Conservation (phyloP, 1,140 invertebrate species). For the Micrasema minimum region DNA sequence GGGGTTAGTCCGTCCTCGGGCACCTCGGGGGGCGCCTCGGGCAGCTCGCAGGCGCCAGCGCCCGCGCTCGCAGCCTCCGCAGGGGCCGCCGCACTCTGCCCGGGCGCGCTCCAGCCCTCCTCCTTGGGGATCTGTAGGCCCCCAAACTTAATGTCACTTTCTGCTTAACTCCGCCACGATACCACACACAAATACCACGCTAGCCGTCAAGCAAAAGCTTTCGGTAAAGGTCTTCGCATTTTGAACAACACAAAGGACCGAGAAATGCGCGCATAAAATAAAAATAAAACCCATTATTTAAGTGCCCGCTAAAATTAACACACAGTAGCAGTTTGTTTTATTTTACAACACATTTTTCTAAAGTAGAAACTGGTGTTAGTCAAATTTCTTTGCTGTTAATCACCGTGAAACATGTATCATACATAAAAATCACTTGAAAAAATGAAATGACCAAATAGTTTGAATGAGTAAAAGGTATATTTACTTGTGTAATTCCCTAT, state of each 20-base stretch:
- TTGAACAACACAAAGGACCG: neutral
- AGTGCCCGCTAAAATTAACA: conserved; percentile 45
- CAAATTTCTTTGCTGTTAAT: conserved; percentile 47
- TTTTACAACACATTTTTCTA: conserved; percentile 45
- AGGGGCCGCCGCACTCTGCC: too few relatives aligned
- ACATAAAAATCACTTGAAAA: conserved; percentile 19
- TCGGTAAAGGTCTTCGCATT: conserved; percentile 7
- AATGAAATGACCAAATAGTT: conserved; percentile 4
- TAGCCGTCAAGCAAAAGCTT: conserved; percentile 48
- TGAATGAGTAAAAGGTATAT: conserved; percentile 9
- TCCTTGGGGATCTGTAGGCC: conserved; percentile 73
- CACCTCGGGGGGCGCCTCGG: conserved; percentile 54
- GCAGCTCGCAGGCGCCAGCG: conserved; percentile 56
- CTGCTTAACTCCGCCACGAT: neutral
- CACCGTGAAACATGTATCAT: conserved; percentile 36
- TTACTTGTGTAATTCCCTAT: conserved; percentile 25
- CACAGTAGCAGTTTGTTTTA: conserved; percentile 38
- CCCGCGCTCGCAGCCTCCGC: conserved; percentile 55
- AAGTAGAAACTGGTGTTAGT: conserved; percentile 44
- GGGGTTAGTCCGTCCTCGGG: conserved; percentile 52
- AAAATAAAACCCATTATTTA: conserved; percentile 37
- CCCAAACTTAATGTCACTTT: conserved; percentile 52
- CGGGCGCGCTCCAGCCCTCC: conserved; percentile 48
- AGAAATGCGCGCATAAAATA: conserved; percentile 34
- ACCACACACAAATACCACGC: neutral